Base-by-base conservation (phyloP, 2,113 vertebrate genomes). In the Athene cunicularia region DNA sequence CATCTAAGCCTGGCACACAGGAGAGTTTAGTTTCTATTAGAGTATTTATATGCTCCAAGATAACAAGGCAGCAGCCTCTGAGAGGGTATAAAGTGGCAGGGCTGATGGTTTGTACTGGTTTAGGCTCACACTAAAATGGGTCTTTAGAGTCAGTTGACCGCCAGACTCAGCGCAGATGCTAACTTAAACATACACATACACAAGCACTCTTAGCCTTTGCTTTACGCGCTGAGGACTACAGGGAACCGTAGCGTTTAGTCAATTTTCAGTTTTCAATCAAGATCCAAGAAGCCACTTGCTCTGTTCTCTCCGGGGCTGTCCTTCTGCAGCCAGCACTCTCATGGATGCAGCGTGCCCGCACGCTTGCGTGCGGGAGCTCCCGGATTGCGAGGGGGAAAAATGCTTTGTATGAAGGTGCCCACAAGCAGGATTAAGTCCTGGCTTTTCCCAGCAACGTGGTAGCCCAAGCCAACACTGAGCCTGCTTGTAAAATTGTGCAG, bases 401-500 rank as follows among this genome's bases (percentile, higher is more conserved):
- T 0, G 0, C 8, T 27, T 66, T 45, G 14, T 7, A 32, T 0
- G 5, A 26, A 20, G 28, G 35, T 24, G 3, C 21, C 45, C 8
- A 3, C 37, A 7, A 68, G 17, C 12, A 47, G 27, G 55, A 24
- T 52, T 33, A 92, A 70, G 28, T 35, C 37, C 64, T 5, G 16
- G 15, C 47, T 35, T 27, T 35, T 86, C 53, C 79, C 67, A 11
- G 43, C 67, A 71, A 72, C 11, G 0, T 30, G 30, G 60, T 59
- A 94, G 32, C 64, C 66, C 58, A 24, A 88, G 43, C 77, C 66
- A 33, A 23, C 6, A 0, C 55, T 0, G 2, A 53, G 47, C 22
- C 77, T 50, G 58, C 92, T 92, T 64, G 63, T 96, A 80, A 95
- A 95, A 67, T 21, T n/a, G 21, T 55, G 96, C 98, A 99, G 98